Evolutionary conservation across 2,113 vertebrate species (phyloP), one percentile per base, ranked within the genome.

Genomic region (Riparia riparia): DNA sequence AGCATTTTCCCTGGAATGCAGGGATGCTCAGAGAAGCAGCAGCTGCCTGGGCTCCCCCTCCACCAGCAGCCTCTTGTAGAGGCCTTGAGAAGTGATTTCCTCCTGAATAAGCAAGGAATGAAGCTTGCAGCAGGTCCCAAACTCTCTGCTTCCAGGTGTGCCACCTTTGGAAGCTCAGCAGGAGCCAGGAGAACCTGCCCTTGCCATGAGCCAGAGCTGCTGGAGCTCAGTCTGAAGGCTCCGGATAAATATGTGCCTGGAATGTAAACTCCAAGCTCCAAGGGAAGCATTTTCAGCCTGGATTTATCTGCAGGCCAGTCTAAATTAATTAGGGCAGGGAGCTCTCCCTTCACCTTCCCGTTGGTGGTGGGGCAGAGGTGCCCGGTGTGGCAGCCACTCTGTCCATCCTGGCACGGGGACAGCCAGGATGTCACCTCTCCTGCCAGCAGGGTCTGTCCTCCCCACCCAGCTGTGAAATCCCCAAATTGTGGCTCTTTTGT

Each of bases 401-500:
- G 51, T 14, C 41, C 32, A 19, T 8, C 8, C 58, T 34, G 4
- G 0, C 17, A 2, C 0, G 11, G 31, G 12, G 26, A 53, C 56
- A 66, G 37, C 28, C 66, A 9, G 74, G 57, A 53, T 24, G 37
- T 7, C 24, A 34, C 5, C 41, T 25, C 82, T 80, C 39, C 85
- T 89, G 63, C 50, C 81, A 25, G n/a, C 87, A 80, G 32, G 74
- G 39, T 22, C 82, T 70, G 53, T 32, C 29, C 64, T 64, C 15
- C 29, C 41, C 28, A 1, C 14, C 19, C 1, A 0, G 25, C 19
- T 56, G 49, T 44, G 45, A 45, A 45, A 41, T 7, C 14, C 61
- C 60, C 24, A 25, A 12, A 10, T 2, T 50, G 15, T 0, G 8
- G 26, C 32, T 51, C 70, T 17, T 13, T 0, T 4, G 1, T 15